Evolutionary conservation across 2,797 vertebrate species (phyloP), one percentile per base, ranked within the genome.

Genomic region (Lophius americanus): DNA sequence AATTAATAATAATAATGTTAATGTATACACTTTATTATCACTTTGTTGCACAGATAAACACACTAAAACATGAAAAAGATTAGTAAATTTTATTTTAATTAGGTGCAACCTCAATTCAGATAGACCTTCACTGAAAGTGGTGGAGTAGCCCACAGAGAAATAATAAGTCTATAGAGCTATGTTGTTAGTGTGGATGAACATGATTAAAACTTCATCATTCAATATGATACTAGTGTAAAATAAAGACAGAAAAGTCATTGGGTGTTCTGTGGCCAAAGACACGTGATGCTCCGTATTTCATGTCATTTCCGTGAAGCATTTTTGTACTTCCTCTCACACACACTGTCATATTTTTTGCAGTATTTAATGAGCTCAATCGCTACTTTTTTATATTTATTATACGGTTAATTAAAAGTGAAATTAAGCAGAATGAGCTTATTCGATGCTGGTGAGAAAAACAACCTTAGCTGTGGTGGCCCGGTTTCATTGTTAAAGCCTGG

Each of bases 401-500:
- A 47, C 42, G 36, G 50, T 71, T 75, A 70, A 71, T 85, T 83
- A 74, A 32, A 12, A 49, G 56, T n/a, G 57, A 75, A 79, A 81
- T 76, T 80, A 64, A 66, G 52, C 53, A 69, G 73, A 76, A 87
- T 71, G 77, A 78, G 59, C 73, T 0, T 61, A 61, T 60, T 81
- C 53, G 73, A 83, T 71, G 75, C 47, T 63, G 55, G 61, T 53
- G 68, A 81, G 78, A 64, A 85, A 82, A 84, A 83, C 78, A 85
- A 55, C 74, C 69, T 74, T 79, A 78, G 77, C 73, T 80, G 55
- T 52, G 51, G 53, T 75, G 80, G 76, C 83, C 84, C 84, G 79
- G 71, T 89, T 86, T 84, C 84, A 83, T 79, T 82, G 74, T 73
- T 41, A 68, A 61, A 82, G 78, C 54, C 72, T 79, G 63, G 72